phyloP scores from a whole-genome alignment of 2,888 invertebrate species.

The Dolichomitus sp. region DNA sequence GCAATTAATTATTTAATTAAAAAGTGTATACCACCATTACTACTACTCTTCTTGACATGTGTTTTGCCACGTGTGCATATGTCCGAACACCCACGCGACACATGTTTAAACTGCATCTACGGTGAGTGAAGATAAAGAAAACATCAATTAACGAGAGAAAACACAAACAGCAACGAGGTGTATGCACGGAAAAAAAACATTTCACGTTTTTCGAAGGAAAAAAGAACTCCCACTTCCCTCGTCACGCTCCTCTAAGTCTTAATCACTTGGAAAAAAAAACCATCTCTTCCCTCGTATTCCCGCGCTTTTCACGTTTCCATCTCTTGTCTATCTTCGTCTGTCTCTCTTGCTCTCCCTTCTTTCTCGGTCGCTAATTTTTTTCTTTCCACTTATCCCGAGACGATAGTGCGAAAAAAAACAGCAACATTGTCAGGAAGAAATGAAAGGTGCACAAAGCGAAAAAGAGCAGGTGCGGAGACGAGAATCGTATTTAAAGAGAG shows the following conservation, averaged over 20 bases:
- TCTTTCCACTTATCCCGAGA: slow-evolving; percentile 36
- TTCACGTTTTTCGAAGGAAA: slow-evolving; percentile 70
- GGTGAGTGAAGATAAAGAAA: slow-evolving; percentile 62
- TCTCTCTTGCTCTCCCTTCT: slow-evolving; percentile 33
- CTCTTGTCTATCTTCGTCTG: slow-evolving; percentile 42
- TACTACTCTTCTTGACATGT: slow-evolving; percentile 65
- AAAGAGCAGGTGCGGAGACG: background rate
- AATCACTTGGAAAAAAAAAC: slow-evolving; percentile 57
- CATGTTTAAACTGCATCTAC: slow-evolving; percentile 44
- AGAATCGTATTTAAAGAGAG: background rate
- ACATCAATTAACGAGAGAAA: slow-evolving; percentile 68
- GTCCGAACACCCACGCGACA: slow-evolving; percentile 63
- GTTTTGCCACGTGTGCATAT: slow-evolving; percentile 65
- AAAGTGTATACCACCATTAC: slow-evolving; percentile 80
- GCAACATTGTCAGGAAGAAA: slow-evolving; percentile 16
- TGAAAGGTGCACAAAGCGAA: slow-evolving; percentile 42
- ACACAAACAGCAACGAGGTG: slow-evolving; percentile 40
- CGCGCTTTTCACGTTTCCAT: slow-evolving; percentile 45
- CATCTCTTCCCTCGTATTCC: slow-evolving; percentile 68
- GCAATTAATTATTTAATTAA: slow-evolving; percentile 85
- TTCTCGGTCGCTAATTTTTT: slow-evolving; percentile 43
- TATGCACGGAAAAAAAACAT: slow-evolving; percentile 61
- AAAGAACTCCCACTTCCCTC: slow-evolving; percentile 72
- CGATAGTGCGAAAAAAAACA: slow-evolving; percentile 36
- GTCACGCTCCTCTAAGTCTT: slow-evolving; percentile 51